Conservation (phyloP, 2,113 vertebrate genomes). For the Physeter macrocephalus region DNA sequence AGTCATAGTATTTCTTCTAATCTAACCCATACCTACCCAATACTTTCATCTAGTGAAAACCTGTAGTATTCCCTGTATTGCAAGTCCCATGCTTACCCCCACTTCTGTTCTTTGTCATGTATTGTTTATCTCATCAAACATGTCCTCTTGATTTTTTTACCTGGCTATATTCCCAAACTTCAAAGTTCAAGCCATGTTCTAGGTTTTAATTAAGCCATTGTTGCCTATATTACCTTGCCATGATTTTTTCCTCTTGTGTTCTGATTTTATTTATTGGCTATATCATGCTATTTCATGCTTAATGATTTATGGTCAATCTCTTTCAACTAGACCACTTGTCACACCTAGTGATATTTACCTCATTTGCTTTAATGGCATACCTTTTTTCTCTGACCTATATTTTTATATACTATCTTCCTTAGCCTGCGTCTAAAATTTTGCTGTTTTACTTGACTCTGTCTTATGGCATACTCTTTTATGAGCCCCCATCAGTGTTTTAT, state of each 20-base stretch:
- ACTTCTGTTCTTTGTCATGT: neutral
- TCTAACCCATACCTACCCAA: neutral
- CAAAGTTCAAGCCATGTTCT: neutral
- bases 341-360: neutral
- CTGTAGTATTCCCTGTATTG: neutral
- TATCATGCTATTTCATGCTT: neutral
- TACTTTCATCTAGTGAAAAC: neutral
- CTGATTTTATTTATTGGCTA: neutral
- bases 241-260: neutral
- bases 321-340: neutral
- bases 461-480: neutral
- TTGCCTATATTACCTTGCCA: neutral
- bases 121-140: neutral
- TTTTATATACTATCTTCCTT: neutral
- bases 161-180: neutral
- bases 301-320: neutral
- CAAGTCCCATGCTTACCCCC: neutral
- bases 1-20: neutral
- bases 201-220: neutral
- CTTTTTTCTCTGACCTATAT: neutral
- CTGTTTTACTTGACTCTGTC: neutral
- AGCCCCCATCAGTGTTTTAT: neutral
- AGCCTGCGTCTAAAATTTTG: neutral
- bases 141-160: neutral
- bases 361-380: neutral